These are phyloP conservation scores for Spea hammondii DNA, from an alignment of 2,797 vertebrate species.

Conservation along the genomic window DNA sequence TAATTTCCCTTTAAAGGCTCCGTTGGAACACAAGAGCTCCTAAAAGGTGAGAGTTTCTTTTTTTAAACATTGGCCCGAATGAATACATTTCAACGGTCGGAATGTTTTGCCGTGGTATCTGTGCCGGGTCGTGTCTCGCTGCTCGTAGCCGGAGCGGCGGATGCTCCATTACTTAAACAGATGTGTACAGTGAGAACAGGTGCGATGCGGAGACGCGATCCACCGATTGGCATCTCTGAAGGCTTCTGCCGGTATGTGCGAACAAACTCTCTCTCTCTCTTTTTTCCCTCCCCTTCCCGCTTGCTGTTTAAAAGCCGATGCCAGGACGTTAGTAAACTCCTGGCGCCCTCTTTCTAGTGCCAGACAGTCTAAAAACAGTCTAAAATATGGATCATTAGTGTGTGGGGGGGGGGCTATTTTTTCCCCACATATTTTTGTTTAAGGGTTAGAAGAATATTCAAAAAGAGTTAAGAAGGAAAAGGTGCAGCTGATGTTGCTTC, in stretches of 20 bases:
- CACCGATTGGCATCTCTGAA: not conserved
- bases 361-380: not conserved
- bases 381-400: not conserved
- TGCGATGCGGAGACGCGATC: slow-evolving; percentile 13
- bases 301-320: slow-evolving; percentile 5
- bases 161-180: not conserved
- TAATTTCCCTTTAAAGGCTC: too few species aligned
- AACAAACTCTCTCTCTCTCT: slow-evolving; percentile 4
- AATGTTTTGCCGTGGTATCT: not conserved
- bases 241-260: slow-evolving; percentile 17
- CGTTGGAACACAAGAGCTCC: too few species aligned
- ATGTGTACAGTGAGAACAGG: slow-evolving; percentile 15
- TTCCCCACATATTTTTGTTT: too few species aligned
- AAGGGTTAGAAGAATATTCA: too few species aligned
- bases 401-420: too few species aligned
- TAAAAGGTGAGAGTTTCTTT: not conserved
- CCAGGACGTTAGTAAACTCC: slow-evolving; percentile 12
- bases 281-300: not conserved
- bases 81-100: slow-evolving; percentile 1
- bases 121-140: slow-evolving; percentile 1
- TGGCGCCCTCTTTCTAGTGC: not conserved
- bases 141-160: not conserved
- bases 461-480: too few species aligned
- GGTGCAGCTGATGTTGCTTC: too few species aligned
- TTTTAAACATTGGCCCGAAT: not conserved